Evolutionary conservation across 2,797 vertebrate species (phyloP).

Genomic region (Takifugu rubripes): DNA sequence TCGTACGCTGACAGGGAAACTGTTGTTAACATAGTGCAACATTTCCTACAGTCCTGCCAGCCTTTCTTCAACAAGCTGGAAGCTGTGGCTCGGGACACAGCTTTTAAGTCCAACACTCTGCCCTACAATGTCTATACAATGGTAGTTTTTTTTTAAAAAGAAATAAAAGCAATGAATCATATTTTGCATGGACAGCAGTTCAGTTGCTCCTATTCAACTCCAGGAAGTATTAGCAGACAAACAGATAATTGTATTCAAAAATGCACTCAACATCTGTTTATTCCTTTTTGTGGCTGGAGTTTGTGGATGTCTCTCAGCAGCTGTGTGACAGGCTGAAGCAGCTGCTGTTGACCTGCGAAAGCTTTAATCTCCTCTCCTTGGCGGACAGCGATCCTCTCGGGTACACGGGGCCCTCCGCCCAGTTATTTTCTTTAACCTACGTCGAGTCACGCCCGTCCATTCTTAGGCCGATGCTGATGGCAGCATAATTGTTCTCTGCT

Average conservation of each 20-base stretch:
- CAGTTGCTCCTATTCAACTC: too few species aligned
- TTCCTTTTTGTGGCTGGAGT: slow-evolving; percentile 48
- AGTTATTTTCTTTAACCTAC: too few species aligned
- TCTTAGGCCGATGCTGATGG: too few species aligned
- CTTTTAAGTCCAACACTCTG: slow-evolving; percentile 31
- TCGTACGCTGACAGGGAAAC: slow-evolving; percentile 53
- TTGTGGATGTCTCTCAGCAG: slow-evolving; percentile 81
- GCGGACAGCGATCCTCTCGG: slow-evolving; percentile 75
- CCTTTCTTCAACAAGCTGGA: slow-evolving; percentile 81
- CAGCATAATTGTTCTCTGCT: too few species aligned
- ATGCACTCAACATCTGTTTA: neutral
- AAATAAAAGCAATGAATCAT: too few species aligned
- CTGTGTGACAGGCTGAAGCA: slow-evolving; percentile 78
- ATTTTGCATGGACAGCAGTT: too few species aligned
- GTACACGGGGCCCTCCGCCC: slow-evolving; percentile 45
- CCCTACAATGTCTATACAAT: slow-evolving; percentile 52
- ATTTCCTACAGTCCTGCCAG: slow-evolving; percentile 76
- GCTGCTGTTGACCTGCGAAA: slow-evolving; percentile 75
- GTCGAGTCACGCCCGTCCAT: too few species aligned
- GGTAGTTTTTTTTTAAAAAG: slow-evolving; percentile 41
- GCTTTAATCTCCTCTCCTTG: slow-evolving; percentile 70
- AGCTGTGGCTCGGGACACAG: slow-evolving; percentile 60
- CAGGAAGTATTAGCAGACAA: too few species aligned
- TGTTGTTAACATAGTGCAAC: slow-evolving; percentile 58
- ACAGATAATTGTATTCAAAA: too few species aligned